Base-by-base conservation (phyloP, 2,113 vertebrate genomes). In the Melanotaenia duboulayi region DNA sequence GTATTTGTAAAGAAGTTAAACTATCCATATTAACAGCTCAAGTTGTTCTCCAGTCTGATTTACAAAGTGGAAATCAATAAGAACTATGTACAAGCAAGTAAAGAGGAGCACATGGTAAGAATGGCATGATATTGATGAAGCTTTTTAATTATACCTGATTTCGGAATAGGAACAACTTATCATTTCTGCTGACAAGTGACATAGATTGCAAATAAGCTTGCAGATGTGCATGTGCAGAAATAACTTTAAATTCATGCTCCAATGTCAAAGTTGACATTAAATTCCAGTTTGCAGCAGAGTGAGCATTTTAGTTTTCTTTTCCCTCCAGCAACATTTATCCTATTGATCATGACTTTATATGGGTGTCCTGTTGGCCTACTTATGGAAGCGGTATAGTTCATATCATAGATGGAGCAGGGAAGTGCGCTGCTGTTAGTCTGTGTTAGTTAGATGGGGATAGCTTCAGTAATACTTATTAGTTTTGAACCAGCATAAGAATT, bases 331-430 rank as follows among this genome's bases (percentile, higher is more conserved):
- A 22, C 44, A 5, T 40, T 65, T n/a, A 35, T 7, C 2, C 65
- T 19, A 51, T 22, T 20, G 54, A 48, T 57, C 13, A 22, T 64
- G 52, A 70, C 79, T 50, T 73, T 63, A 39, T 61, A 13, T 35
- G 74, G 58, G 52, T 66, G 76, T 81, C 81, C 64, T 46, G 66
- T 28, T 72, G 78, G 55, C 78, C 75, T 76, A 76, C 73, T 80
- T 82, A 22, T 55, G 19, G 51, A 14, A 32, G 37, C 19, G 28
- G 40, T 20, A 19, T 25, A 59, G 28, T 65, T 72, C 28, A 22
- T 78, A 35, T 59, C 37, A 7, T 22, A 12, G 13, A 57, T 16
- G 60, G 55, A 64, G 22, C 25, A 56, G 37, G 52, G 50, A 35
- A 56, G 48, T 37, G 0, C 3, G 1, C 7, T 24, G 51, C 17